Evolutionary conservation across 2,113 vertebrate genomes (phyloP).

Genomic region (Opisthocomus hoazin): DNA sequence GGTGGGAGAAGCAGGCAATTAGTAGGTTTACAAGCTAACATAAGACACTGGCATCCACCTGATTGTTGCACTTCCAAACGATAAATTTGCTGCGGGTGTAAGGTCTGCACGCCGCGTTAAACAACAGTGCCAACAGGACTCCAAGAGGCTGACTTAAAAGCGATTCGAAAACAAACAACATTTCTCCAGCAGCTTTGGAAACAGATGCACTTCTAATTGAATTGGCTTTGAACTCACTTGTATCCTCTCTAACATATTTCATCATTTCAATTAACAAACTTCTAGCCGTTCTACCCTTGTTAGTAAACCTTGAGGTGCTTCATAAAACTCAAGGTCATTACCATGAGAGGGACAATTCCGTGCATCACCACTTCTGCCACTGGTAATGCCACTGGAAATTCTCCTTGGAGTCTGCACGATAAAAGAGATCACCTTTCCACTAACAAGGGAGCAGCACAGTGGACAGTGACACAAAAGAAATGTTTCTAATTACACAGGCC

Average conservation of each 20-base stretch:
- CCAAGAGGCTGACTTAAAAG: constrained; percentile 5
- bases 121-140: constrained; percentile 30
- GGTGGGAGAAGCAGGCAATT: background rate
- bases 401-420: background rate
- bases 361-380: background rate
- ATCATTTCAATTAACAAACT: constrained; percentile 67
- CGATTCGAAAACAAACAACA: background rate
- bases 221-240: constrained; percentile 60
- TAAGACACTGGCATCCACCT: background rate
- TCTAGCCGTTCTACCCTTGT: constrained; percentile 16
- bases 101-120: background rate
- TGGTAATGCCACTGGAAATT: constrained; percentile 11
- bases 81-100: background rate
- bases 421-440: background rate
- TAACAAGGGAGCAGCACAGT: background rate
- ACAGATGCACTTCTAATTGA: constrained; percentile 58
- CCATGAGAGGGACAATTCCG: constrained; percentile 6
- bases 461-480: background rate
- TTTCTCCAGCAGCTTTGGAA: constrained; percentile 52
- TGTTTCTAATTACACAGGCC: constrained; percentile 42
- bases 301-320: constrained; percentile 52
- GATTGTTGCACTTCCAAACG: background rate
- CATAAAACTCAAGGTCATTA: constrained; percentile 56
- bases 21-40: background rate
- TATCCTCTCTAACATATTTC: constrained; percentile 45